Evolutionary conservation across 2,113 vertebrate genomes (phyloP).

Genomic region (Vireo altiloquus): DNA sequence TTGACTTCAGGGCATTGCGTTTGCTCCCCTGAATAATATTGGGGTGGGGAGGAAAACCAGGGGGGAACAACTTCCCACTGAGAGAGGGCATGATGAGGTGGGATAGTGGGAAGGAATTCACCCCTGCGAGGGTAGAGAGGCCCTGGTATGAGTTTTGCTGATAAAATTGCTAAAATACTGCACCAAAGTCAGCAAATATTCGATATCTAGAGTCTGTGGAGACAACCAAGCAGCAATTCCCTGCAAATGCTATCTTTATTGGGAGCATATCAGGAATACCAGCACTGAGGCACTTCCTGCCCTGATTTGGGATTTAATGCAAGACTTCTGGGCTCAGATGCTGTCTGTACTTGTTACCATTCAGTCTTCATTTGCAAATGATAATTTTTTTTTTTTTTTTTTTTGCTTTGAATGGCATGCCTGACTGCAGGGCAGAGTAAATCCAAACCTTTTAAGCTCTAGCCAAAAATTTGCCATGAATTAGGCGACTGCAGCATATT

Average conservation of each 20-base stretch:
- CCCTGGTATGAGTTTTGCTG: background rate
- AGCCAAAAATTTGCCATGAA: slow-evolving; percentile 81
- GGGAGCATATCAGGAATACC: background rate
- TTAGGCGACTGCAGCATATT: slow-evolving; percentile 71
- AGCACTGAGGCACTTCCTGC: background rate
- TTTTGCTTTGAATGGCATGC: slow-evolving; percentile 42
- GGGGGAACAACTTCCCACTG: background rate
- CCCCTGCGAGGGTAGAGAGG: background rate
- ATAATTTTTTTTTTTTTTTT: slow-evolving; percentile 59
- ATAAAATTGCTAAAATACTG: background rate
- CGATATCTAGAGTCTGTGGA: background rate
- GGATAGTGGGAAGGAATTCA: background rate
- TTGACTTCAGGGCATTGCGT: background rate
- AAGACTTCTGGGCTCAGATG: background rate
- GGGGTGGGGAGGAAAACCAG: background rate
- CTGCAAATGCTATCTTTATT: background rate
- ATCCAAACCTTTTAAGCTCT: slow-evolving; percentile 72
- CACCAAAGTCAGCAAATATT: background rate
- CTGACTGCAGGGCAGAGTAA: slow-evolving; percentile 69
- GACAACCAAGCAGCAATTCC: background rate
- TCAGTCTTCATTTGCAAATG: slow-evolving; percentile 65
- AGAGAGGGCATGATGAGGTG: background rate
- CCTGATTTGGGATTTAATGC: background rate
- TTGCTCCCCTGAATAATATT: background rate
- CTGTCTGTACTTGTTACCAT: slow-evolving; percentile 34